These are phyloP conservation scores for Psilopogon haemacephalus DNA, from an alignment of 2,113 vertebrate species.

Conservation along the genomic window DNA sequence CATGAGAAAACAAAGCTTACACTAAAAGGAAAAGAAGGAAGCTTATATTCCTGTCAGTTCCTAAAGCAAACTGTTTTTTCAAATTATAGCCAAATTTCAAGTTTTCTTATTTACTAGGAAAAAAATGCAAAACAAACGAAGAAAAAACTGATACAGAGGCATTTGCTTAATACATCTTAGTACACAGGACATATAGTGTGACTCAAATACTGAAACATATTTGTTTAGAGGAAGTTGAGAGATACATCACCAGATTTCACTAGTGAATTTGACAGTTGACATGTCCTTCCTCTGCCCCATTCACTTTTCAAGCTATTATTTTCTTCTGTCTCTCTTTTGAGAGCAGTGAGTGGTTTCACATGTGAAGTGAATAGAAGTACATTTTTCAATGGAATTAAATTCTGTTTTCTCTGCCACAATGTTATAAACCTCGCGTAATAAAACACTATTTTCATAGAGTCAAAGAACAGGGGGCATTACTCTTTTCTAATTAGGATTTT, in stretches of 20 bases:
- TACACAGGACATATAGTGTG: not conserved
- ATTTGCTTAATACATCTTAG: not conserved
- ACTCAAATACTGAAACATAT: not conserved
- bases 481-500: not conserved
- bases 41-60: not conserved
- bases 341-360: not conserved
- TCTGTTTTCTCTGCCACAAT: not conserved
- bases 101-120: not conserved
- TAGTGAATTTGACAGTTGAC: not conserved
- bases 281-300: not conserved
- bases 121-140: accelerated
- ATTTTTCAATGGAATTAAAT: constrained; percentile 46
- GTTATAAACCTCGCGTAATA: not conserved
- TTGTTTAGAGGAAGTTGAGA: not conserved
- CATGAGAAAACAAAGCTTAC: not conserved
- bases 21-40: not conserved
- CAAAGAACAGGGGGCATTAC: not conserved
- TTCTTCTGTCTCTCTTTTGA: not conserved
- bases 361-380: not conserved
- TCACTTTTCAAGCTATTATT: not conserved
- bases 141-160: not conserved
- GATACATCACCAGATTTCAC: not conserved
- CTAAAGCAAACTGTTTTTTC: not conserved
- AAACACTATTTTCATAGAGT: not conserved
- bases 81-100: not conserved